Evolutionary conservation across 2,888 invertebrate species (phyloP).

Genomic region (Thysanoteuthis rhombus): DNA sequence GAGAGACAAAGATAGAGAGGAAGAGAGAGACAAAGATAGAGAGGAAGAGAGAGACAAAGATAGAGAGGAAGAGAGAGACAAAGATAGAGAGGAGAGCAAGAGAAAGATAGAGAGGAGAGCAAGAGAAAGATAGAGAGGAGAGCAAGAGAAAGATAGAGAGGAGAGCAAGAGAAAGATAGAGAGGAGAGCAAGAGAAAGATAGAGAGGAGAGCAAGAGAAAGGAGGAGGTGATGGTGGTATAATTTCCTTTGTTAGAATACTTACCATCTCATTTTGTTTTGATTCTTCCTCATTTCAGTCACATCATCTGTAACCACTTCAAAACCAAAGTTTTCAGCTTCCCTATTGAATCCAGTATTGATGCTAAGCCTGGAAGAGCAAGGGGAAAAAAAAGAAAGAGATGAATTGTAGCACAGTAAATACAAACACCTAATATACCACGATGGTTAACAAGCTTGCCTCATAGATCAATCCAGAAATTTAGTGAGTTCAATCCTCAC

Average conservation of each 20-base stretch:
- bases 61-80: not conserved
- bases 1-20: no score
- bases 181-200: not conserved
- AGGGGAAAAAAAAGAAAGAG: no score
- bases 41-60: no score
- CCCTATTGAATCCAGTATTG: slow-evolving; percentile 80
- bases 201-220: not conserved
- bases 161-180: not conserved
- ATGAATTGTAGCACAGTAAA: no score
- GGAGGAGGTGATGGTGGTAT: fast-evolving
- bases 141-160: no score
- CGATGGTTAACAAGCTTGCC: no score
- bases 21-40: not conserved
- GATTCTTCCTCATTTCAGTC: slow-evolving; percentile 74
- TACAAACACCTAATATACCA: no score
- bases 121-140: not conserved
- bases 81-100: not conserved
- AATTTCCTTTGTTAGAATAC: slow-evolving; percentile 28
- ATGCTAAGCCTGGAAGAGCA: slow-evolving; percentile 68
- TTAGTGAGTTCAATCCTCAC: no score
- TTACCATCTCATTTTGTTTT: slow-evolving; percentile 74
- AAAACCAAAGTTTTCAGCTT: slow-evolving; percentile 82
- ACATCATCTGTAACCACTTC: slow-evolving; percentile 87
- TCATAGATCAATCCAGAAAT: no score
- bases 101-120: not conserved